Evolutionary conservation across 2,888 invertebrate species (phyloP), one percentile per base, ranked within the genome.

Genomic region (Anticlea derivata): DNA sequence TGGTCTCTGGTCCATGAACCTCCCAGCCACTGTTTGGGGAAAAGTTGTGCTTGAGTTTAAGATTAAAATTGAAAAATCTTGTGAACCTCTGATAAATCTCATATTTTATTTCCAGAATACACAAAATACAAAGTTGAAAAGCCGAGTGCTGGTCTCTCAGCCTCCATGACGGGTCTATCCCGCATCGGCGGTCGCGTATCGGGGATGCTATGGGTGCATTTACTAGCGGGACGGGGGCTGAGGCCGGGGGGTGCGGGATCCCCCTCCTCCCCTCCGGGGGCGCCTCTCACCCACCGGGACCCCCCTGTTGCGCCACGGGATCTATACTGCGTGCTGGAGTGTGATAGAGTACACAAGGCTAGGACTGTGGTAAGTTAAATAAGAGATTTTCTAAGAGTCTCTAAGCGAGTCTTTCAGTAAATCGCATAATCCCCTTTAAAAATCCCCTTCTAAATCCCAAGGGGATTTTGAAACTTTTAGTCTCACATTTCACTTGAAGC

Each of bases 251-350:
- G 94, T 1, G 91, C 93, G 7, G 93, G 93, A 3, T 52, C 95
- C 0, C 95, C 96, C 1, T 94, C 94, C 13, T 94, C 95, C 0
- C 94, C 94, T 5, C 94, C 94, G 0, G 93, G 93, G 0, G 92
- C 93, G 17, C 86, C 92, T 0, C 83, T 89, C 0, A 75, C 90
- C 1, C 92, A 82, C 1, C 83, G 90, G 0, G 76, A 89, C 1
- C 92, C 82, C 1, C 83, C 85, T 0, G 83, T 84, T 0, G 80
- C 88, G 0, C 91, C 92, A 58, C 91, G 98, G 57, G 99, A 99
- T 85, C 91, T 99, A 53, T 99, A 99, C 84, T 99, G 99, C 82
- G 99, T 99, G 24, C 92, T 99, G 55, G 99, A 99, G 84, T 97
- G 99, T 75, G 99, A 99, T 86, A 93, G 98, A 51, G 96, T 98